Conservation (phyloP, 2,888 invertebrate genomes). For the Sinotaia quadrata region DNA sequence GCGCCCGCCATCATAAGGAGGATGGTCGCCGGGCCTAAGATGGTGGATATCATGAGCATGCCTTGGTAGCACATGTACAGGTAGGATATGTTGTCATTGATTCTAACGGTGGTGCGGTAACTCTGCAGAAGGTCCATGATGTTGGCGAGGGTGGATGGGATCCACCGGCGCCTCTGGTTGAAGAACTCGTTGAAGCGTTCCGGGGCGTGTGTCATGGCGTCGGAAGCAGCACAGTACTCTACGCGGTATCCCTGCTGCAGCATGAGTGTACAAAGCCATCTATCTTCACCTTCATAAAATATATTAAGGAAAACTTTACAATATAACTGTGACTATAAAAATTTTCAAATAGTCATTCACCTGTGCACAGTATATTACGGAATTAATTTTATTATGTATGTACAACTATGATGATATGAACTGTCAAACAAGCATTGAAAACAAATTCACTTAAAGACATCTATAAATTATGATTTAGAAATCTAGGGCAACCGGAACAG, state of each 20-base stretch:
- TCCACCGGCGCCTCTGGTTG: slow-evolving; percentile 97
- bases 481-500: too few species aligned
- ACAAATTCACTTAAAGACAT: too few species aligned
- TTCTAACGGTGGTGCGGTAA: slow-evolving; percentile 92
- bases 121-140: slow-evolving; percentile 91
- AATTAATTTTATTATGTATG: too few species aligned
- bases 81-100: slow-evolving; percentile 94
- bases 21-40: slow-evolving; percentile 64
- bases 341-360: too few species aligned
- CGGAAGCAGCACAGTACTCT: slow-evolving; percentile 98
- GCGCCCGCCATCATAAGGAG: slow-evolving; percentile 70
- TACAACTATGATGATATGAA: too few species aligned
- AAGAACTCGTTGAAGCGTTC: slow-evolving; percentile 96
- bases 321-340: too few species aligned
- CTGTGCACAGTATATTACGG: too few species aligned
- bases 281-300: slow-evolving; percentile 84
- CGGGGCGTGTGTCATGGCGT: slow-evolving; percentile 97
- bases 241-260: slow-evolving; percentile 97
- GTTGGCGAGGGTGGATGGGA: slow-evolving; percentile 97
- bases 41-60: slow-evolving; percentile 49
- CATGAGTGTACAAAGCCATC: slow-evolving; percentile 96
- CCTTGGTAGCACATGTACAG: slow-evolving; percentile 64
- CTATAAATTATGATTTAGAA: too few species aligned
- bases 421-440: too few species aligned
- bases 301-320: too few species aligned